These are phyloP conservation scores for Frieseomelitta varia DNA, from an alignment of 1,140 invertebrate genomes.

Conservation along the genomic window DNA sequence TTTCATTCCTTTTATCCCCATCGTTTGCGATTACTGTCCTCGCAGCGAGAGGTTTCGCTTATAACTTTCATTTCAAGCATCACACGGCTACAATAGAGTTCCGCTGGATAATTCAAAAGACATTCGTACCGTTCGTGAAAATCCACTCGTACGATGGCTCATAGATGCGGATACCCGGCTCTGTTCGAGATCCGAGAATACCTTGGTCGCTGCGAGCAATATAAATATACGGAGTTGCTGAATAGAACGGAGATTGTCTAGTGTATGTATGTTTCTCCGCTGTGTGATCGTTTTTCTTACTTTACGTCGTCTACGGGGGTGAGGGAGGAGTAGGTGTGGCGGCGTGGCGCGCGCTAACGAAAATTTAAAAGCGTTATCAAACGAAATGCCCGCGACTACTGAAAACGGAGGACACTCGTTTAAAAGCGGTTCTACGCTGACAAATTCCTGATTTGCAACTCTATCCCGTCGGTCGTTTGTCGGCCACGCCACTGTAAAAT, in stretches of 20 bases:
- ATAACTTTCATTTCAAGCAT: neutral
- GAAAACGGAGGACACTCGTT: conserved; percentile 27
- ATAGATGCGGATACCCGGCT: neutral
- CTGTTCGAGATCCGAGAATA: conserved; percentile 14
- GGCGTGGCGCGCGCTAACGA: conserved; percentile 50
- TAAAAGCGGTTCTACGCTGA: conserved; percentile 45
- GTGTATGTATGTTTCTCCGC: conserved; percentile 40
- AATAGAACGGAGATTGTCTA: conserved; percentile 41
- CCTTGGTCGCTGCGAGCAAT: conserved; percentile 18
- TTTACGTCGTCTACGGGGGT: conserved; percentile 60
- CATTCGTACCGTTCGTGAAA: conserved; percentile 8
- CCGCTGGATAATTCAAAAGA: conserved; percentile 1
- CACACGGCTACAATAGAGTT: neutral
- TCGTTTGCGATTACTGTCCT: neutral
- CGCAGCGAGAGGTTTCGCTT: neutral
- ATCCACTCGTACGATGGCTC: neutral
- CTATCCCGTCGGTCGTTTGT: conserved; percentile 43
- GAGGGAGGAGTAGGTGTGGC: neutral
- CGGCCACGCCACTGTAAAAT: conserved; percentile 34
- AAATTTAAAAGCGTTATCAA: conserved; percentile 67
- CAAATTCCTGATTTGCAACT: conserved; percentile 65
- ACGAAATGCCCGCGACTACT: conserved; percentile 38
- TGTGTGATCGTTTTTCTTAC: conserved; percentile 64
- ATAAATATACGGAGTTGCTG: conserved; percentile 55
- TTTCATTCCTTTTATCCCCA: neutral